Evolutionary conservation across 2,888 invertebrate species (phyloP), one percentile per base, ranked within the genome.

Genomic region (Anarsia innoxiella): DNA sequence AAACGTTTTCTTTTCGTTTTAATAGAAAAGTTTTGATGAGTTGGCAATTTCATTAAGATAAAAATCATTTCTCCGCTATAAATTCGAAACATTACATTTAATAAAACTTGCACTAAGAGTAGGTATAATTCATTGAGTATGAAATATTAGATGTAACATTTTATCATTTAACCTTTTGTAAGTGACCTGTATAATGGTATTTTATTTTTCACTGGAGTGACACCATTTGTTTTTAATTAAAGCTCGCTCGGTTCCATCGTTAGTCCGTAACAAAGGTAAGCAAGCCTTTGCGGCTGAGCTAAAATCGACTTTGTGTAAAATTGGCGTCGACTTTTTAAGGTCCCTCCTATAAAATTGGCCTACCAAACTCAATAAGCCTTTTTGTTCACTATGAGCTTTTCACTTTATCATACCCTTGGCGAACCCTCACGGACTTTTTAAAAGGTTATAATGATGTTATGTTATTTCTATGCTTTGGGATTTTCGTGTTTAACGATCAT

Each of bases 351-450:
- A 49, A 68, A 70, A 72, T 70, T 63, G 59, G 58, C 57, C 57
- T 48, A 55, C 54, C 49, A 52, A 67, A 70, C 61, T 68, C 66
- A 69, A 72, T 71, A 73, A 73, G 66, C 68, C 63, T 67, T 70
- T n/a, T 74, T 69, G 65, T 69, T 61, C 54, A 52, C 61, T 57
- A 59, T 60, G 64, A 66, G 58, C 59, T 58, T 59, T 63, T 61
- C 63, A 58, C 58, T 71, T 65, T 68, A 66, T 67, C n/a, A n/a
- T n/a, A 8, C 19, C 19, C 19, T 19, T 8, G 19, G 8, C 4
- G 19, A 19, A 19, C 19, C 19, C 58, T 50, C 57, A 58, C 52
- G 53, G 54, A 56, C 59, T 58, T 67, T 71, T 70, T 66, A 66
- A 69, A 58, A 63, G 55, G 51, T 60, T 59, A 65, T 71, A 71